Percentiles rank a stretch among this genome's conserved stretches.
Conservation (phyloP, 2,113 vertebrate species). For the Leucopsar rothschildi region DNA sequence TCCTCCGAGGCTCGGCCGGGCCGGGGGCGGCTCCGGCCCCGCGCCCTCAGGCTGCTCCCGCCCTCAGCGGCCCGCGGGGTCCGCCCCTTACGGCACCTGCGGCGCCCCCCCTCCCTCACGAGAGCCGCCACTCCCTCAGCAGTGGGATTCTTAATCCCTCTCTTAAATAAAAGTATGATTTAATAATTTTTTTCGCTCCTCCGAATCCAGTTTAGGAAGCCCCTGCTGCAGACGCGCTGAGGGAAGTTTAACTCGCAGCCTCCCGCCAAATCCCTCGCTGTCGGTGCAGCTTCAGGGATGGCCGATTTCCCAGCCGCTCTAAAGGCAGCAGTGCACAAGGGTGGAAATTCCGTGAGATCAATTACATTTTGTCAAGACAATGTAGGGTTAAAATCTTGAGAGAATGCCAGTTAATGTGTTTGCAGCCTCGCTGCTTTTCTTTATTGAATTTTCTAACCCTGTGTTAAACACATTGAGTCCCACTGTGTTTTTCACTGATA, state of each 20-base stretch:
- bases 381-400: not conserved
- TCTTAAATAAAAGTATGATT: not conserved
- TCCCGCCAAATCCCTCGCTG: not conserved
- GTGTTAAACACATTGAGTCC: not conserved
- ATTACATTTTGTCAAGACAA: not conserved
- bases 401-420: not conserved
- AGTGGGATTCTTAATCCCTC: accelerated
- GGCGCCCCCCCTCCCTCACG: not conserved
- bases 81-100: not conserved
- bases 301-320: not conserved
- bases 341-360: not conserved
- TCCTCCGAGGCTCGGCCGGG: not conserved
- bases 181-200: not conserved
- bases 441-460: not conserved
- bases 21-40: not conserved
- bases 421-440: not conserved
- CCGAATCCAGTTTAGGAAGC: not conserved
- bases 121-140: accelerated
- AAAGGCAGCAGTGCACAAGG: too few relatives aligned
- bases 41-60: not conserved
- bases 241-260: not conserved
- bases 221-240: not conserved
- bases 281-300: not conserved
- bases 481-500: not conserved
- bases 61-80: not conserved